These are phyloP conservation scores for Nibea coibor DNA, from an alignment of 2,113 vertebrate genomes.

Conservation along the genomic window DNA sequence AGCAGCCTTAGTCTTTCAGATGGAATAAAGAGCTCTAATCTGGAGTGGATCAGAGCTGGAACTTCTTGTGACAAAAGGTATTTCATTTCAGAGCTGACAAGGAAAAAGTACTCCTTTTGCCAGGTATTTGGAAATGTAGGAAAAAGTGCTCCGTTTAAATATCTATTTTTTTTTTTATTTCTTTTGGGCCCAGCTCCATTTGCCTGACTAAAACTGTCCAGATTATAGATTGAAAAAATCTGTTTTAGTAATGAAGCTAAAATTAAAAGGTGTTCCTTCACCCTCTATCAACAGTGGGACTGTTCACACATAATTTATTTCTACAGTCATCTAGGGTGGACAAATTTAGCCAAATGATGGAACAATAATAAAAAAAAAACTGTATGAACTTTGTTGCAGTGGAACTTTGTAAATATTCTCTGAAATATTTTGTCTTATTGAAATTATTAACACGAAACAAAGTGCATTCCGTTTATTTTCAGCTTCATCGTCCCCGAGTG, in stretches of 20 bases:
- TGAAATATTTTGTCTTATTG: background rate
- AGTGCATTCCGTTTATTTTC: background rate
- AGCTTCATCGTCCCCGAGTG: conserved; percentile 18
- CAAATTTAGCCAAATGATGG: background rate
- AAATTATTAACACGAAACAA: background rate
- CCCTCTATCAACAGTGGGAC: background rate
- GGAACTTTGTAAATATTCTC: background rate
- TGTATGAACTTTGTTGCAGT: background rate
- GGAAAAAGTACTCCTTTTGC: background rate
- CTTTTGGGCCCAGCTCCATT: background rate
- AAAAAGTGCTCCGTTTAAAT: background rate
- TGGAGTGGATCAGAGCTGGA: conserved; percentile 39
- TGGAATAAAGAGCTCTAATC: conserved; percentile 22
- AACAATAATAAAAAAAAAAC: conserved; percentile 4
- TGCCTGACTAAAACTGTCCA: background rate
- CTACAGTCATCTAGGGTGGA: background rate
- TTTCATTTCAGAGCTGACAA: conserved; percentile 3
- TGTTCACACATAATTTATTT: background rate
- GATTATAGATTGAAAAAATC: conserved; percentile 12
- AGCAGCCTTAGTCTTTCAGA: conserved; percentile 11
- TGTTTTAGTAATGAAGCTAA: background rate
- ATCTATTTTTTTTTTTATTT: background rate
- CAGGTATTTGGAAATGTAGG: conserved; percentile 2
- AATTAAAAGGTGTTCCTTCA: background rate
- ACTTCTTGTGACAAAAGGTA: background rate